Evolutionary conservation across 2,113 vertebrate genomes (phyloP), one percentile per base, ranked within the genome.

Genomic region (Orcinus orca): DNA sequence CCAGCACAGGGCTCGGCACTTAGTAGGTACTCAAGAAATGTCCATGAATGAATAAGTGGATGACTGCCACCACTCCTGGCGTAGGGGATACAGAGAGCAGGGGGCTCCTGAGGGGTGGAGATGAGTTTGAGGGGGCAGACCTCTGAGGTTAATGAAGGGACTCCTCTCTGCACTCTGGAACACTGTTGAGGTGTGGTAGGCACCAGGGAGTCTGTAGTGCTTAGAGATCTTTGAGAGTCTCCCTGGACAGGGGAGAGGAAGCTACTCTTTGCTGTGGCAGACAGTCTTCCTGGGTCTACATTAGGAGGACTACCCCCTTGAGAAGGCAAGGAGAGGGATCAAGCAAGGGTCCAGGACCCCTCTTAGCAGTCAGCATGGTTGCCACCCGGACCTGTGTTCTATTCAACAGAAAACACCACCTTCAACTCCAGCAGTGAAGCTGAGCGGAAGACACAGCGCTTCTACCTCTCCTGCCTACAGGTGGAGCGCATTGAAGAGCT

Each of bases 371-470:
- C 62, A 62, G 82, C 58, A 62, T 55, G 44, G 50, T 47, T 67
- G 67, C 18, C 47, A 9, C 55, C 36, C 10, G 31, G 44, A 44
- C 55, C 65, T 50, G 47, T 87, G 53, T 65, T 94, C 26, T 84
- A 2, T 41, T 47, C 62, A 33, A 26, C 97, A 99, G 99, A 99
- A 98, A 99, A 99, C 1, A 58, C 99, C 95, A 99, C 99, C 9
- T 99, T 99, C 98, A 99, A 99, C 98, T 99, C 99, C 67, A 99
- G 99, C 99, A 99, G 99, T 0, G 99, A 99, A 90, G 99, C 99
- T 0, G 99, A 99, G 98, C 98, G 98, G 97, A 99, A 99, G 98
- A 99, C 99, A 0, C 99, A 99, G 98, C 98, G 98, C 14, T 99
- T 99, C 98, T 99, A 99, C 98, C 97, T 99, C 95, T 99, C 99